phyloP scores from a whole-genome alignment of 2,797 vertebrate genomes.

The Acipenser oxyrinchus region DNA sequence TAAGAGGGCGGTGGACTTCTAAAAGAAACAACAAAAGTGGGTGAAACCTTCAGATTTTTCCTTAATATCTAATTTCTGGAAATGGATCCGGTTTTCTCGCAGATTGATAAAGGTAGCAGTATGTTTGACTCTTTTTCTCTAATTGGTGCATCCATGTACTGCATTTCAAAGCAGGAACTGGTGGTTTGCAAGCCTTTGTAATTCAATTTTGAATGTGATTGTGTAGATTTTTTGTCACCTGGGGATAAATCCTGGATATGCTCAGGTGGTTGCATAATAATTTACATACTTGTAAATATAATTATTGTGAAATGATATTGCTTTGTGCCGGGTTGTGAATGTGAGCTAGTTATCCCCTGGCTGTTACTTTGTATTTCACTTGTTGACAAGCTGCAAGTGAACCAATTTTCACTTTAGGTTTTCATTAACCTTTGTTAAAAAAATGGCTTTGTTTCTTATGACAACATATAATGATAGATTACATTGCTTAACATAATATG shows the following conservation, averaged over 20 bases:
- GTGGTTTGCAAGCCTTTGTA: neutral
- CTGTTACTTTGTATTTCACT: constrained; percentile 31
- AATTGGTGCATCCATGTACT: neutral
- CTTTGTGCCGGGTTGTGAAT: constrained; percentile 8
- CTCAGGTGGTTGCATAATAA: neutral
- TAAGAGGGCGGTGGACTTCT: constrained; percentile 18
- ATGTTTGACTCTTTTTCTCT: constrained; percentile 21
- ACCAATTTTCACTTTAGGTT: constrained; percentile 17
- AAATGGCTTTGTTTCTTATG: neutral
- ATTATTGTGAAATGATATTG: neutral
- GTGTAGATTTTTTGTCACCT: neutral
- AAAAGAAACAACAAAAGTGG: constrained; percentile 37
- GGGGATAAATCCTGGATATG: neutral
- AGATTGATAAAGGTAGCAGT: constrained; percentile 47
- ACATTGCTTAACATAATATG: too few species aligned
- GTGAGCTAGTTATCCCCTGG: constrained; percentile 10
- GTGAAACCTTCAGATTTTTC: constrained; percentile 31
- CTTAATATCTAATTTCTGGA: constrained; percentile 36
- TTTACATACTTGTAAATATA: neutral
- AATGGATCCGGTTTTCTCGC: constrained; percentile 42
- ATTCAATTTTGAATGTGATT: neutral
- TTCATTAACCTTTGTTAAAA: constrained; percentile 21
- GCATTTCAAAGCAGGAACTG: neutral
- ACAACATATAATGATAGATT: constrained; percentile 4
- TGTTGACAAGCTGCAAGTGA: constrained; percentile 36